Evolutionary conservation across 2,888 invertebrate species (phyloP), one percentile per base, ranked within the genome.

Genomic region (Eupeodes luniger): DNA sequence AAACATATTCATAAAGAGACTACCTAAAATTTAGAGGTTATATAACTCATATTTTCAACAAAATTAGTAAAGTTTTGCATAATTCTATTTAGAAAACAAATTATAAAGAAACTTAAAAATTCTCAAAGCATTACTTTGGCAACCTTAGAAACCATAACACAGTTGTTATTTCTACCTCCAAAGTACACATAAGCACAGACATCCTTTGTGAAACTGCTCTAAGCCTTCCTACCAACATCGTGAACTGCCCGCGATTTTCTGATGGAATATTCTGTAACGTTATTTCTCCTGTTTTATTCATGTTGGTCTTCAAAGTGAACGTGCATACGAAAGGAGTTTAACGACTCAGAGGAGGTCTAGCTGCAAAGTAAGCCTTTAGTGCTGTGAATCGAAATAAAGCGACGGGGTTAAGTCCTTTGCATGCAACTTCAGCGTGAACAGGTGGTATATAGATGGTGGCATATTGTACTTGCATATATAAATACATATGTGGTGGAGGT

Each of bases 261-360:
- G 67, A 70, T 49, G 64, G 16, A 76, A 87, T 72, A 80, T 67
- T 70, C 76, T 80, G 72, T 75, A 86, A 76, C 83, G 64, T 83
- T 83, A 79, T 79, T 87, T 67, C 80, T 76, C 36, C 76, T 84
- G 83, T 87, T 84, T 87, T 80, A 87, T 87, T 87, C 87, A 87
- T 87, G 76, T 74, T 80, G 87, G 70, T 77, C 51, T 80, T 70
- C 70, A 78, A 66, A 79, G 81, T 62, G 74, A 85, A 70, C 61
- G 57, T 72, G 34, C 59, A 72, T 72, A 66, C 57, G 36, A 80
- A 67, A 72, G 76, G 69, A 80, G 66, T 76, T 83, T 72, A 67
- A 83, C 83, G 83, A 87, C 79, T 83, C 72, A 72, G 55, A 70
- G 57, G 55, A 72, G 66, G 72, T 72, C 53, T 75, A 57, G 79